Percentiles rank a stretch among this genome's conserved stretches.
These are phyloP conservation scores for Morus bassanus DNA, from an alignment of 2,797 vertebrate species.

Conservation along the genomic window DNA sequence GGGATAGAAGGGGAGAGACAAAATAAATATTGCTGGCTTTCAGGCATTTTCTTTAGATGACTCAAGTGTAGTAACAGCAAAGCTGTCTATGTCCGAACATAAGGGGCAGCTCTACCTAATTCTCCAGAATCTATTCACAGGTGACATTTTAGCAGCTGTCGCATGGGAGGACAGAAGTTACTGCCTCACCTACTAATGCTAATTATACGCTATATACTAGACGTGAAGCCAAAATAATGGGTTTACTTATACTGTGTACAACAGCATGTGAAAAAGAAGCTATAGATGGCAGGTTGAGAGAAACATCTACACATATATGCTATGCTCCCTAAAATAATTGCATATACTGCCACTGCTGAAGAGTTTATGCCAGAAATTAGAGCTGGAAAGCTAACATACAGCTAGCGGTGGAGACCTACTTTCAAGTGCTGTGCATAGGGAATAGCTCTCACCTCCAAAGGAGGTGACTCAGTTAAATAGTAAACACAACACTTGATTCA, in stretches of 20 bases:
- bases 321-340: neutral
- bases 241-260: neutral
- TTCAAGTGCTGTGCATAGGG: neutral
- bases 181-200: neutral
- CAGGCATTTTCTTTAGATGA: neutral
- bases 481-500: neutral
- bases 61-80: neutral
- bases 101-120: neutral
- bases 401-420: neutral
- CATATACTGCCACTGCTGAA: neutral
- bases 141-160: neutral
- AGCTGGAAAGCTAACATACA: neutral
- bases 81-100: neutral
- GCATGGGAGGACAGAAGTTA: neutral
- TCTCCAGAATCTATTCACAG: neutral
- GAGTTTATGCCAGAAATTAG: neutral
- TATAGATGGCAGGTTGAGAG: neutral
- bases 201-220: neutral
- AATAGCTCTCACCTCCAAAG: neutral
- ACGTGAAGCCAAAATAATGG: neutral
- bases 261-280: neutral
- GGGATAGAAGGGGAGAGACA: neutral
- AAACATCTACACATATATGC: neutral
- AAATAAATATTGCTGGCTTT: slow-evolving; percentile 6
- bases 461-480: neutral